These are phyloP conservation scores for Labrus mixtus DNA, from an alignment of 2,113 vertebrate genomes.

Conservation along the genomic window DNA sequence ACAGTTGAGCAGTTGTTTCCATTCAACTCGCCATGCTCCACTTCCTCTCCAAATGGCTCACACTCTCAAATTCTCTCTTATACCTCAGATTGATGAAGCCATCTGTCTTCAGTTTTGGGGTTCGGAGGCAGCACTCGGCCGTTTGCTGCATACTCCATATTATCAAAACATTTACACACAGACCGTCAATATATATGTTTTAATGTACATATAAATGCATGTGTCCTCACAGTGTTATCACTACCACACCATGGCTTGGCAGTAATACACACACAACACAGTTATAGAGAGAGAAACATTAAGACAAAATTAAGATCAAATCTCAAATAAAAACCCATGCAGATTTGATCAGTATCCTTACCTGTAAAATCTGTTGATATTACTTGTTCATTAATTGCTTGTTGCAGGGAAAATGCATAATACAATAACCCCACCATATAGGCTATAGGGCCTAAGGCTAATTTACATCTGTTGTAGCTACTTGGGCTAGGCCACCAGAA, in stretches of 20 bases:
- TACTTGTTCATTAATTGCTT: too few species aligned
- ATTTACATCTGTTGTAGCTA: too few species aligned
- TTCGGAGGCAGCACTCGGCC: background rate
- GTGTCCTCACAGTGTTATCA: background rate
- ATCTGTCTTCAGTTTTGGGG: slow-evolving; percentile 54
- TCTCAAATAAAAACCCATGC: too few species aligned
- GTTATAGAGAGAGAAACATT: too few species aligned
- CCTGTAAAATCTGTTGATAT: too few species aligned
- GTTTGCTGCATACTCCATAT: background rate
- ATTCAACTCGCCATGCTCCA: slow-evolving; percentile 51
- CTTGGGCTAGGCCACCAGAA: too few species aligned
- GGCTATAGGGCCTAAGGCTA: too few species aligned
- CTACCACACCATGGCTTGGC: too few species aligned
- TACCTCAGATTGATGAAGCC: slow-evolving; percentile 58
- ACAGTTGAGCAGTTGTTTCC: slow-evolving; percentile 39
- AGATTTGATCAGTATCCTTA: too few species aligned
- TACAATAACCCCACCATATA: too few species aligned
- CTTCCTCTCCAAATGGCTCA: slow-evolving; percentile 47
- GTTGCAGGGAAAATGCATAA: too few species aligned
- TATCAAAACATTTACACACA: slow-evolving; percentile 22
- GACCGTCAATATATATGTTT: slow-evolving; percentile 17
- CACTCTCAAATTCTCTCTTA: slow-evolving; percentile 27
- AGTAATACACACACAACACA: too few species aligned
- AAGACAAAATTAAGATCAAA: background rate
- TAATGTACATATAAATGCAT: slow-evolving; percentile 14